These are phyloP conservation scores for Leptinotarsa haldemani DNA, from an alignment of 2,888 invertebrate species.

Conservation along the genomic window DNA sequence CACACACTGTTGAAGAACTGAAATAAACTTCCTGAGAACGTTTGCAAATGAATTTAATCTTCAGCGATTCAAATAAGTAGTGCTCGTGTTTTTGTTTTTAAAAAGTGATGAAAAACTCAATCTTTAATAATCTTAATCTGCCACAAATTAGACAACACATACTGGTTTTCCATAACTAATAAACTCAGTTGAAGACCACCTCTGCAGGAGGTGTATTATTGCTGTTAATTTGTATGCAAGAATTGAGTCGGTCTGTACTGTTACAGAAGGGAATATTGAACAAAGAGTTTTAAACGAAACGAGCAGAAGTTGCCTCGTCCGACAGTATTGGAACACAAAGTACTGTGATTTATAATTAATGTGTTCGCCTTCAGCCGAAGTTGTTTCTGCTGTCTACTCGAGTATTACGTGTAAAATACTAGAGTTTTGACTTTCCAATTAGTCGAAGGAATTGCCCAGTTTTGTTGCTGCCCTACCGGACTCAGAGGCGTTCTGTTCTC, in stretches of 20 bases:
- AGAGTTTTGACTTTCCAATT: constrained; percentile 61
- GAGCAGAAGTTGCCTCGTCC: constrained; percentile 31
- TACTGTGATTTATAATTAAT: constrained; percentile 56
- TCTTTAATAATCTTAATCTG: background rate
- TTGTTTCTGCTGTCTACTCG: constrained; percentile 34
- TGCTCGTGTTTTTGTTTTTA: no score
- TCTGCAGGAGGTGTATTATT: background rate
- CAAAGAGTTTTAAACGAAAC: constrained; percentile 18
- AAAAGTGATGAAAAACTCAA: background rate
- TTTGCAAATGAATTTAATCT: no score
- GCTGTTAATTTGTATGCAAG: constrained; percentile 13
- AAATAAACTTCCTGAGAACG: no score
- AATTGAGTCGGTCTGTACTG: constrained; percentile 6
- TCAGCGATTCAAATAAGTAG: no score
- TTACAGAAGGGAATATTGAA: constrained; percentile 10
- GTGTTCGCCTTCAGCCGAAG: constrained; percentile 45
- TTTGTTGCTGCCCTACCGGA: constrained; percentile 24
- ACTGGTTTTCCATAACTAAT: constrained; percentile 12
- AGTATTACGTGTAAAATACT: constrained; percentile 58
- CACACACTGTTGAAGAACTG: no score
- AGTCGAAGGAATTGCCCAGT: constrained; percentile 58
- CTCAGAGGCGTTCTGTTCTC: constrained; percentile 22
- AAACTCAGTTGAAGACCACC: background rate
- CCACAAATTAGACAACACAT: background rate
- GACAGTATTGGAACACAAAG: constrained; percentile 53